Evolutionary conservation across 2,113 vertebrate species (phyloP), one percentile per base, ranked within the genome.

Genomic region (Pterocles burchelli): DNA sequence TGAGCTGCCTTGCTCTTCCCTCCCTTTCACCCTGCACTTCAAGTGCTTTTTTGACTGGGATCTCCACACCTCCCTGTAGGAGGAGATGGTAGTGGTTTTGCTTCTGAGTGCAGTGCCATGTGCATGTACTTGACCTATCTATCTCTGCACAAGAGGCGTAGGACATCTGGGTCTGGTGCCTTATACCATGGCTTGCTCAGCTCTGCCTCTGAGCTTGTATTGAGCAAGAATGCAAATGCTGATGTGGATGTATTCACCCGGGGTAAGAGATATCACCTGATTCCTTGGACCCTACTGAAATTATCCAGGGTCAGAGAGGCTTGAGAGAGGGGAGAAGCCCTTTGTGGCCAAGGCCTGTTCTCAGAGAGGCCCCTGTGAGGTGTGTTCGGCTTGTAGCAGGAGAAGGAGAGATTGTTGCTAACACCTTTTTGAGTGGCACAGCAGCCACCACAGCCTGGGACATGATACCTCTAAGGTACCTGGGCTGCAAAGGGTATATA

Each of bases 21-120:
- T 83, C 54, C 19, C 33, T 25, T 88, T 62, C 29, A 36, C 26
- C 17, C 21, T 28, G 0, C 0, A 0, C 41, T 68, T 29, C 0
- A 1, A 45, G 45, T 22, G 62, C 46, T 55, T 16, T 58, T 83
- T 74, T 75, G 61, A 18, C 26, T 43, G 49, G 34, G 9, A 52
- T 81, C 48, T 68, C 49, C 0, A 0, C 59, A 29, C 34, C 41
- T 61, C n/a, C 20, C 31, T 26, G 14, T 52, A 76, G 67, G 13
- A 88, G 19, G 21, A n/a, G n/a, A 4, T 31, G 29, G 55, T 25
- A 54, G 63, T 1, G 1, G 45, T 61, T 75, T 45, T 59, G 17
- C 72, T 73, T 61, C 25, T 17, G 13, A 91, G 51, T 17, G 36
- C 31, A 21, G 52, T 19, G 62, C 52, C 15, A 3, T 0, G 8